Conservation (phyloP, 2,888 invertebrate species). For the Steinernema scapterisci region DNA sequence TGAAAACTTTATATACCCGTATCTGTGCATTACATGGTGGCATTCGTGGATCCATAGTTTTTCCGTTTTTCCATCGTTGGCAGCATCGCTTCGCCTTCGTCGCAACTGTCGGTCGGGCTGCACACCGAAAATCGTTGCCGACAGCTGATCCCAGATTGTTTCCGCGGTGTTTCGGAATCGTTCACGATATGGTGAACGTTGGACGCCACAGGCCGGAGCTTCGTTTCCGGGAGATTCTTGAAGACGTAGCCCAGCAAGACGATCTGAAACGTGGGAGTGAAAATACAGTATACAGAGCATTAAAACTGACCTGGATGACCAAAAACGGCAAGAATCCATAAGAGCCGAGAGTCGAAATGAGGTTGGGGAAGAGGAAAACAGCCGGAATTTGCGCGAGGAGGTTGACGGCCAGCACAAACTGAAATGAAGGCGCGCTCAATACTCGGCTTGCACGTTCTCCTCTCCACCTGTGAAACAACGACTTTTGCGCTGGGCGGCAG, state of each 20-base stretch:
- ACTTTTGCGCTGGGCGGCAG: constrained; percentile 21
- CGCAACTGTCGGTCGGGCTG: background rate
- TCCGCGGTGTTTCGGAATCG: background rate
- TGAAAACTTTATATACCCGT: too few species aligned
- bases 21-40: background rate
- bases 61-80: background rate
- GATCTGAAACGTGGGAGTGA: background rate
- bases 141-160: background rate
- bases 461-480: constrained; percentile 13
- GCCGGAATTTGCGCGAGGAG: background rate
- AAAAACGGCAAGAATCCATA: constrained; percentile 1
- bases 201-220: background rate
- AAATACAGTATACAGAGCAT: background rate
- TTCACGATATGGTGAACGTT: background rate
- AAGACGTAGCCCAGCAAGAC: background rate
- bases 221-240: constrained; percentile 3
- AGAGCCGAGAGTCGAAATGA: background rate
- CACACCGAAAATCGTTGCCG: background rate
- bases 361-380: constrained; percentile 1
- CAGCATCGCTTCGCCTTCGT: background rate
- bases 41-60: background rate
- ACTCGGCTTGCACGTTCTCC: background rate
- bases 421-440: background rate
- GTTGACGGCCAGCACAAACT: background rate
- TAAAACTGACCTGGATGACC: background rate